A percentile compares a stretch with the other conserved stretches of the same genome.
Evolutionary conservation across 2,113 vertebrate genomes (phyloP).

Genomic region (Sinocyclocheilus anophthalmus): DNA sequence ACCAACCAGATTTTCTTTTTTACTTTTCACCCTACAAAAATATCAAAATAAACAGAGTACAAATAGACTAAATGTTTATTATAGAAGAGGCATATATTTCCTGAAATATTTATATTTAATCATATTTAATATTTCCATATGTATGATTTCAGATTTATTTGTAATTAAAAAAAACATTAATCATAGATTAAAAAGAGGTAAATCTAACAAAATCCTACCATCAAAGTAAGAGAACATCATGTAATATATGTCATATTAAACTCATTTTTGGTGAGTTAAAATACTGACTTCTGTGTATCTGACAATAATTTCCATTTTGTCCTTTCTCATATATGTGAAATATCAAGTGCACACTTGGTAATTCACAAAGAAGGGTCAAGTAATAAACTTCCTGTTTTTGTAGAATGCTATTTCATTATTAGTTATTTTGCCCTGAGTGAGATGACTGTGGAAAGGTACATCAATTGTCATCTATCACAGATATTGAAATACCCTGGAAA

Average conservation of each 20-base stretch:
- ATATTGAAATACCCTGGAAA: neutral
- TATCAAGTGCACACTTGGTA: neutral
- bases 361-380: neutral
- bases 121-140: too few relatives aligned
- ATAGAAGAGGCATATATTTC: neutral
- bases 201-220: neutral
- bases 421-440: neutral
- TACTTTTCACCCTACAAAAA: too few relatives aligned
- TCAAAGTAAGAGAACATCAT: neutral
- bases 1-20: neutral
- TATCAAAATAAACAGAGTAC: too few relatives aligned
- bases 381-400: constrained; percentile 13
- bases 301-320: neutral
- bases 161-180: neutral
- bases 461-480: neutral
- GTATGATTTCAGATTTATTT: neutral
- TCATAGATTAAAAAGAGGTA: neutral
- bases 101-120: neutral
- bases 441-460: neutral
- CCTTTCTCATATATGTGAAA: neutral
- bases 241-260: neutral
- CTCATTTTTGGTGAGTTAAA: neutral
- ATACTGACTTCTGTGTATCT: neutral
- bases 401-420: neutral
- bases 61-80: neutral